These are phyloP conservation scores for Hydriomena furcata DNA, from an alignment of 2,888 invertebrate species.

Conservation along the genomic window DNA sequence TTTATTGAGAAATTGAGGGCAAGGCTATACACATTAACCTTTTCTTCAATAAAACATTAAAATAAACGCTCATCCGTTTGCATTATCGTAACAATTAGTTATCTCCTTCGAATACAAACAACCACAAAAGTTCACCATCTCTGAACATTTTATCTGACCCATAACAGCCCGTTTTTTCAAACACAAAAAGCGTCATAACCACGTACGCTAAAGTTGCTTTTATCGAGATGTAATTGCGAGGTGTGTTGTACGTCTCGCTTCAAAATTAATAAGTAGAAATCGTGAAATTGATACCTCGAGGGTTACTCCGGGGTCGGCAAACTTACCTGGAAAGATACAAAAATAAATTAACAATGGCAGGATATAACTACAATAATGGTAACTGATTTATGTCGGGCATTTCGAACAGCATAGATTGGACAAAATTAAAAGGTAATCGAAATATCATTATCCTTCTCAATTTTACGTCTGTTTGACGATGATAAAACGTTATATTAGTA, in stretches of 20 bases:
- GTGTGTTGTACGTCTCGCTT: neutral
- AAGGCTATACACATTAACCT: constrained; percentile 13
- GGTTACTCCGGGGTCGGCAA: constrained; percentile 16
- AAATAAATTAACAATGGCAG: constrained; percentile 31
- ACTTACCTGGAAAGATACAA: constrained; percentile 37
- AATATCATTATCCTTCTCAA: constrained; percentile 2
- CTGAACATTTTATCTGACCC: neutral
- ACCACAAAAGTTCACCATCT: neutral
- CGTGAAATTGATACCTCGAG: constrained; percentile 33
- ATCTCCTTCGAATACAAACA: neutral
- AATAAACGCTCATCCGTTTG: constrained; percentile 4
- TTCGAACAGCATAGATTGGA: neutral
- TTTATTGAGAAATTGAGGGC: constrained; percentile 6
- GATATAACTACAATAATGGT: constrained; percentile 13
- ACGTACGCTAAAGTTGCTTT: neutral
- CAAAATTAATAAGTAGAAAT: constrained; percentile 33
- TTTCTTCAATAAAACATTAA: constrained; percentile 7
- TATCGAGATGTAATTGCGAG: neutral
- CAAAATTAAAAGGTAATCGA: constrained; percentile 1
- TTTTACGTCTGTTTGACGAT: constrained; percentile 1
- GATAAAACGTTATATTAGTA: too few species aligned
- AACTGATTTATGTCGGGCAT: constrained; percentile 2
- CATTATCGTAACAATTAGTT: constrained; percentile 8
- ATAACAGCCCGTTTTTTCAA: neutral
- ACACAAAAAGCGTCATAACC: neutral